Evolutionary conservation across 2,797 vertebrate genomes (phyloP).

Genomic region (Cyprinella venusta): DNA sequence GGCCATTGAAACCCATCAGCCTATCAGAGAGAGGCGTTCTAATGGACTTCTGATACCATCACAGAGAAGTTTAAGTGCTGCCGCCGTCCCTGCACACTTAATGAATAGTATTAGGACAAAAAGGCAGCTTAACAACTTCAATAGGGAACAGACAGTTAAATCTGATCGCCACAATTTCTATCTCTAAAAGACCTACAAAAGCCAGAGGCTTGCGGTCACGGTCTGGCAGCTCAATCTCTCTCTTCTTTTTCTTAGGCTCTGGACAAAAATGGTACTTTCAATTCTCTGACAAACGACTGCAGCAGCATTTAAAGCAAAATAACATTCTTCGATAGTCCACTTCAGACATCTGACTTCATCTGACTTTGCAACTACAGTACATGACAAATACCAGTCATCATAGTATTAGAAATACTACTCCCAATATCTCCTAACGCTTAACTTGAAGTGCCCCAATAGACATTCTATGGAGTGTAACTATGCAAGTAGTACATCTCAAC

Average conservation of each 20-base stretch:
- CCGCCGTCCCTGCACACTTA: slow-evolving; percentile 56
- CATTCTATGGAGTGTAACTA: background rate
- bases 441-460: background rate
- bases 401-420: background rate
- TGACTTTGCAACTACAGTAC: background rate
- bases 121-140: slow-evolving; percentile 39
- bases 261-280: background rate
- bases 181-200: slow-evolving; percentile 39
- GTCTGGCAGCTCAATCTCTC: slow-evolving; percentile 32
- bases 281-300: background rate
- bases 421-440: background rate
- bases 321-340: background rate
- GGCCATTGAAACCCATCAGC: slow-evolving; percentile 59
- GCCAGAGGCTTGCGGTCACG: slow-evolving; percentile 25
- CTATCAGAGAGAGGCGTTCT: slow-evolving; percentile 57
- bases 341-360: background rate
- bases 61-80: slow-evolving; percentile 48
- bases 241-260: background rate
- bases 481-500: background rate
- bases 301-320: slow-evolving; percentile 7
- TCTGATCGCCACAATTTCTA: slow-evolving; percentile 30
- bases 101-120: slow-evolving; percentile 62
- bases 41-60: slow-evolving; percentile 58
- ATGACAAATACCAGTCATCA: background rate
- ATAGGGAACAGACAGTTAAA: slow-evolving; percentile 46